Percentiles rank a stretch among this genome's conserved stretches.
Evolutionary conservation across 2,113 vertebrate species (phyloP).

Genomic region (Neolamprologus toae): DNA sequence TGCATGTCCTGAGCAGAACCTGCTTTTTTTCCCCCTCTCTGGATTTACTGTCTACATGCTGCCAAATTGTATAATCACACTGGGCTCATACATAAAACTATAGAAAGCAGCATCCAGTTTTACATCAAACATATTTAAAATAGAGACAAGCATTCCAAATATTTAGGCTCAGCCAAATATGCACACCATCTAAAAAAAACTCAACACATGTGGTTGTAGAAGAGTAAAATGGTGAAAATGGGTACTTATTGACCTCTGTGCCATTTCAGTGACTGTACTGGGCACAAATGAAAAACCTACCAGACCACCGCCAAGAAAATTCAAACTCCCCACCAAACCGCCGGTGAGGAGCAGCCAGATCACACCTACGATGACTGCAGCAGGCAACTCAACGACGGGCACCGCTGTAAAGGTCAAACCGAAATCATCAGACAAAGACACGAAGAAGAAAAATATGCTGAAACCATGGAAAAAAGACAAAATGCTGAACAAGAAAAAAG

Average conservation of each 20-base stretch:
- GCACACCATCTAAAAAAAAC: background rate
- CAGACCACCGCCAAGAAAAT: constrained; percentile 55
- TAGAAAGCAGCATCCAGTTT: background rate
- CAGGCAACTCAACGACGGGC: background rate
- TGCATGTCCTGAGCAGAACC: background rate
- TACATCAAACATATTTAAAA: constrained; percentile 20
- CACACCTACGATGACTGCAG: background rate
- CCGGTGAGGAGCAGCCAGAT: background rate
- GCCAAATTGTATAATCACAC: background rate
- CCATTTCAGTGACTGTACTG: constrained; percentile 61
- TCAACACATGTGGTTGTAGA: background rate
- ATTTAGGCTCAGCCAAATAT: background rate
- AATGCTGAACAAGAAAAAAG: background rate
- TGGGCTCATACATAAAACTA: constrained; percentile 19
- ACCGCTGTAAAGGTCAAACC: background rate
- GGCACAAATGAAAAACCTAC: constrained; percentile 58
- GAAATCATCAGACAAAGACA: background rate
- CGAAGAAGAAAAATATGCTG: background rate
- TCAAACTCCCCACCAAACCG: constrained; percentile 46
- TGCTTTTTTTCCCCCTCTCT: background rate
- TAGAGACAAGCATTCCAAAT: constrained; percentile 10
- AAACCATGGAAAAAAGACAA: constrained; percentile 1
- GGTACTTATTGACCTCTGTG: constrained; percentile 1
- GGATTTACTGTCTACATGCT: background rate
- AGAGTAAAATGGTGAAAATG: background rate